Evolutionary conservation across 2,888 invertebrate genomes (phyloP), one percentile per base, ranked within the genome.

Genomic region (Ectobius pallidus): DNA sequence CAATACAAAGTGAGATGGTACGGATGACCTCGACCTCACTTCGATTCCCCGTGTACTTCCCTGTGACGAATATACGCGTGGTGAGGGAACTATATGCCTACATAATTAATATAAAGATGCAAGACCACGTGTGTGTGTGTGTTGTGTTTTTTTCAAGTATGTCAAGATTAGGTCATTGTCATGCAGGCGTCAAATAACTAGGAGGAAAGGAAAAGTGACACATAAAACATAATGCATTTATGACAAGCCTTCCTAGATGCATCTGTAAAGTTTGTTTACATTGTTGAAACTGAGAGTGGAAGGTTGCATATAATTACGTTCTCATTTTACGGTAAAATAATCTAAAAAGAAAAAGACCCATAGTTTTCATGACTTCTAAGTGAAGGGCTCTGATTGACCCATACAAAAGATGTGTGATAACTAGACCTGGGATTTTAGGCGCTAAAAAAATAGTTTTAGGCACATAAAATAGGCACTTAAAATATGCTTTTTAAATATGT

Each of bases 151-250:
- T 25, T 52, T 22, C 61, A 73, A 70, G 34, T 74, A 27, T 71
- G 74, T 74, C 74, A 74, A 74, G 71, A 74, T 67, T 69, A 68
- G 74, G 74, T 70, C 74, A 74, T 61, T 68, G 74, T 46, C 74
- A 67, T 49, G 55, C 58, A 63, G 55, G 70, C 71, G 46, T 58
- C 27, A 52, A 42, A 70, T 16, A 69, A 20, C 30, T 25, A 27
- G n/a, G 3, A 32, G 3, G 46, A 22, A 39, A 18, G 34, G 30
- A 71, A 55, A 42, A 27, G 42, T 9, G 65, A 34, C n/a, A 49
- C 55, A 61, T 62, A 11, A 11, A 16, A 25, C 39, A 14, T 58
- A 6, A 20, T 52, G 52, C 52, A 52, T 3, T 27, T 9, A 27
- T 14, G 58, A 58, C 22, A 34, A 34, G 11, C 34, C 11, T 34